Evolutionary conservation across 2,797 vertebrate species (phyloP).

Genomic region (Muraenolepis orangiensis): DNA sequence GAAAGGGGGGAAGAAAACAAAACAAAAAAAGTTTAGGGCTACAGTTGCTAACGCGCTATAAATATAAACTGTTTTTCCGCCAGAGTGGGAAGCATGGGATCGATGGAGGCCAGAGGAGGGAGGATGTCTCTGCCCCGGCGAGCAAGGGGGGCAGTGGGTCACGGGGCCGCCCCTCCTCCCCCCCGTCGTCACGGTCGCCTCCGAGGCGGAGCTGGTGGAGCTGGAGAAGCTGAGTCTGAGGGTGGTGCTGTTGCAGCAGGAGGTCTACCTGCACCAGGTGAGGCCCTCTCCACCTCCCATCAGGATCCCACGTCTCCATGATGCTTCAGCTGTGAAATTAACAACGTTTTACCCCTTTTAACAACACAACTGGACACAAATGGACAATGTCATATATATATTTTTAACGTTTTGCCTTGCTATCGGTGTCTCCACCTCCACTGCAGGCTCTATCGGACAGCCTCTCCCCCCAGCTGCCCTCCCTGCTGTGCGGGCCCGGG

Average conservation of each 20-base stretch:
- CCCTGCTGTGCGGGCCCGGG: slow-evolving; percentile 24
- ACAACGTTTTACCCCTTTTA: no score
- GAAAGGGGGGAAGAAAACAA: background rate
- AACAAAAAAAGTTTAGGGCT: slow-evolving; percentile 56
- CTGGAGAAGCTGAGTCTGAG: slow-evolving; percentile 66
- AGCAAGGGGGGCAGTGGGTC: slow-evolving; percentile 36
- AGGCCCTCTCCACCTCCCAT: no score
- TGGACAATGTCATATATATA: no score
- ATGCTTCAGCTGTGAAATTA: no score
- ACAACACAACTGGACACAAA: no score
- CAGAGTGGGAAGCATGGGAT: slow-evolving; percentile 73
- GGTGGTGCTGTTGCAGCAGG: slow-evolving; percentile 68
- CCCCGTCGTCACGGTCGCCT: slow-evolving; percentile 58
- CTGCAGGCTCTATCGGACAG: slow-evolving; percentile 64
- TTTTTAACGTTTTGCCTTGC: background rate
- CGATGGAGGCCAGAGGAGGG: slow-evolving; percentile 60
- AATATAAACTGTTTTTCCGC: slow-evolving; percentile 66
- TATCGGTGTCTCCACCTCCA: slow-evolving; percentile 2
- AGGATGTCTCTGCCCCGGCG: slow-evolving; percentile 55
- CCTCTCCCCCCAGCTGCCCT: slow-evolving; percentile 48
- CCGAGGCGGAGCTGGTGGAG: slow-evolving; percentile 62
- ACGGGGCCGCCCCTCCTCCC: slow-evolving; percentile 50
- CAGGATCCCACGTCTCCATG: no score
- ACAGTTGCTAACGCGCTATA: slow-evolving; percentile 65
- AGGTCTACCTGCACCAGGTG: slow-evolving; percentile 69